Conservation (phyloP, 1,140 invertebrate species). For the Phenacoccus solenopsis region DNA sequence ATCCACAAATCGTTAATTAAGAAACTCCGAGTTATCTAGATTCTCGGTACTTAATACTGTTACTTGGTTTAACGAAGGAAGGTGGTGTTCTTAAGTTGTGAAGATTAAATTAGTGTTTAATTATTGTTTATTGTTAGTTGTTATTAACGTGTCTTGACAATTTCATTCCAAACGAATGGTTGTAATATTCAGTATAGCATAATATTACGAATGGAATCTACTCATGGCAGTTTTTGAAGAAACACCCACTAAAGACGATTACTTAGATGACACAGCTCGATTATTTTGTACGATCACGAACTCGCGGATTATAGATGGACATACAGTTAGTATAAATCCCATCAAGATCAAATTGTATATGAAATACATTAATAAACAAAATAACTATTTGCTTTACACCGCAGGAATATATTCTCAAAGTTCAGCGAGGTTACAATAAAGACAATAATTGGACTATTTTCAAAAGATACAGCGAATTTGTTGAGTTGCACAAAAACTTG, state of each 20-base stretch:
- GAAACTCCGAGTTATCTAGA: too few relatives aligned
- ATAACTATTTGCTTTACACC: background rate
- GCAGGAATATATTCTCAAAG: slow-evolving; percentile 14
- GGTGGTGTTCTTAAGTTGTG: too few relatives aligned
- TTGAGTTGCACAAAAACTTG: background rate
- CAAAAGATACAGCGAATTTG: slow-evolving; percentile 10
- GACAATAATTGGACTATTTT: background rate
- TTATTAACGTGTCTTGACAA: too few relatives aligned
- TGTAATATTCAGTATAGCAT: too few relatives aligned
- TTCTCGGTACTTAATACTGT: too few relatives aligned
- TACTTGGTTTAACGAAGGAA: too few relatives aligned
- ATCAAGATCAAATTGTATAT: background rate
- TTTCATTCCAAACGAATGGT: too few relatives aligned
- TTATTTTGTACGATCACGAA: background rate
- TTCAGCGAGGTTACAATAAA: background rate
- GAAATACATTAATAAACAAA: too few relatives aligned
- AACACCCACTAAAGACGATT: background rate
- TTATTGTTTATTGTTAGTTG: too few relatives aligned
- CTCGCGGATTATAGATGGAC: background rate
- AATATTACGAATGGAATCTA: background rate
- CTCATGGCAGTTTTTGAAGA: slow-evolving; percentile 10
- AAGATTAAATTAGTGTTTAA: too few relatives aligned
- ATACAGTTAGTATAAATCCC: background rate
- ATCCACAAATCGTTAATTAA: too few relatives aligned
- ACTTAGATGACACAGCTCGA: background rate